Evolutionary conservation across 2,888 invertebrate genomes (phyloP), one percentile per base, ranked within the genome.

Genomic region (Andricus quercusramuli): DNA sequence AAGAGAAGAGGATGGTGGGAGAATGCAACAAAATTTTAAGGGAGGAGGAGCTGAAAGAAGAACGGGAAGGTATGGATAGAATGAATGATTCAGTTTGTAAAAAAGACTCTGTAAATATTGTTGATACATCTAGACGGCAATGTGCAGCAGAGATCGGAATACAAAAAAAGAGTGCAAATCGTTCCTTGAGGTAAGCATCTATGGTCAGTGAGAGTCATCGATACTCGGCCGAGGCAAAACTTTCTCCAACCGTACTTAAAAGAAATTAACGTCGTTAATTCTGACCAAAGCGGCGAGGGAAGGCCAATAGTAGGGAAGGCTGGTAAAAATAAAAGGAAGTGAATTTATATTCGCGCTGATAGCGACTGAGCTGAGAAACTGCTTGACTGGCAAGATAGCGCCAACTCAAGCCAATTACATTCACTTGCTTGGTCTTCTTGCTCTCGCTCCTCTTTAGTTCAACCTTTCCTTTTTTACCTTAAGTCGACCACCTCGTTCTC

Each of bases 271-370:
- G 89, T 87, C 88, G 87, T 90, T 89, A 89, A 90, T 89, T 86
- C 82, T 77, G 37, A 66, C 70, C 84, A 78, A 79, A 83, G 68
- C 76, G 59, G 68, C 77, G 79, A 78, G 74, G 77, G 77, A 83
- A 78, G 78, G 78, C 79, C 78, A 82, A 77, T 80, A 66, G 44
- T 59, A 80, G 83, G 86, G 79, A 81, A 83, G 83, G 82, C 76
- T 85, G 11, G 84, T 80, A 80, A 88, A 89, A 90, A 88, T 86
- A 90, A 90, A 89, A 87, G 86, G 84, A 74, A 86, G 80, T 81
- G 87, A 91, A 91, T 91, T 91, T 90, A 90, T 91, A 91, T 90
- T 91, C 90, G 87, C 85, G 88, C 90, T 90, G 90, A 90, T 91
- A 91, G 90, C 89, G 88, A 87, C 83, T 87, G 88, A 88, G 87